Base-by-base conservation (phyloP, 2,113 vertebrate species). In the Anoura caudifer region DNA sequence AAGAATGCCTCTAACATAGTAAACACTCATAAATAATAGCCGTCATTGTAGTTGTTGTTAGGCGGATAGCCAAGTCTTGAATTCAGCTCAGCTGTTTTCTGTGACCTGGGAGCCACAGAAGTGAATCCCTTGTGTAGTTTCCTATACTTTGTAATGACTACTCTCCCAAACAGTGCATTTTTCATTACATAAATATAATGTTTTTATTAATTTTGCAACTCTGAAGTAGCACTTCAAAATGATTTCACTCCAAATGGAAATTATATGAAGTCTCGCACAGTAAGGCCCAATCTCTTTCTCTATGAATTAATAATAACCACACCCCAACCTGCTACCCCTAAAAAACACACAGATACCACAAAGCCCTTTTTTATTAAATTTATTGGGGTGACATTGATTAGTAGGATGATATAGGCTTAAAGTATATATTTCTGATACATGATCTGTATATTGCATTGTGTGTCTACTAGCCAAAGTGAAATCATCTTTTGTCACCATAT, bases 221-320 rank as follows among this genome's bases (percentile, higher is more conserved):
- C 61, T 31, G 20, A 87, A 75, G 87, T 86, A 63, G 50, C 76
- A 75, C n/a, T 93, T 97, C 63, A 91, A n/a, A 86, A 90, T 65
- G 47, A 16, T n/a, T 89, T 81, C 43, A 87, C 81, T 93, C 33
- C 54, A 47, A 79, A 43, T 82, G 33, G 86, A n/a, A 94, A 89
- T 86, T 73, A 63, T 73, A 19, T 50, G 90, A 84, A 80, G n/a
- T 0, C 28, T 90, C 87, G 33, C 12, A 16, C 36, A 31, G 17
- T 69, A 72, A 38, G n/a, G 15, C 26, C n/a, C 24, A 72, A 0
- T 85, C 15, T 83, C 22, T 86, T 67, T 85, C 72, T 91, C 38
- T 67, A 4, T 72, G 65, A 93, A 61, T 89, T 91, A 83, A 8
- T 90, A 73, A 52, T 41, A 59, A 61, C 15, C 1, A 0, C 4